Evolutionary conservation across 2,797 vertebrate species (phyloP), one percentile per base, ranked within the genome.

Genomic region (Selene dorsalis): DNA sequence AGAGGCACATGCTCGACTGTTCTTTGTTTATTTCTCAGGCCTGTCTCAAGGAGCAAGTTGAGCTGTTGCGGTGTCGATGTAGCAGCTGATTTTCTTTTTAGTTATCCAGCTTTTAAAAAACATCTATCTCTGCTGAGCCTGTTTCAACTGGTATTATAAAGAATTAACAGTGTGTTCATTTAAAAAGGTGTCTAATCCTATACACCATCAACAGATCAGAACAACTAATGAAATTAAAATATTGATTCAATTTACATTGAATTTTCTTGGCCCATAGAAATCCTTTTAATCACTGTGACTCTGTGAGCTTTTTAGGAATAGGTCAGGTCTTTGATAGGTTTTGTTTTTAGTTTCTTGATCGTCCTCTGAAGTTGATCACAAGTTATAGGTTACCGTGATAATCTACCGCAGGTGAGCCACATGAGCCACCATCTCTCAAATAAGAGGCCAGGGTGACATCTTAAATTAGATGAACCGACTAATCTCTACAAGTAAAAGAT

Each of bases 1-100:
- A 83, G 80, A 90, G 79, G 63, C 87, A 88, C 84, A 80, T 86
- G 82, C 74, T 84, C 1, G 2, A 53, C 63, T 65, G 74, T 84
- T 83, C 66, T 73, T 69, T 88, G 75, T 88, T 84, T 66, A 67
- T 69, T 62, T 14, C 61, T 53, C 53, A 73, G 68, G 63, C 59
- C 10, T 73, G 22, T 74, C 71, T 74, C 52, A 68, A 47, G 67
- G n/a, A 67, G 5, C 11, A 16, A 68, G 24, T 67, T 80, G n/a
- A 41, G 13, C 39, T 41, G 39, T 41, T 12, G 12, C 3, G 3
- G 39, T 41, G 39, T 41, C 11, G 6, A 38, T 50, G 52, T 57
- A 52, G 18, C 41, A 30, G 75, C 69, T 39, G 4, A 69, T 8
- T 5, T n/a, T 32, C 26, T 74, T 69, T 69, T 71, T 8, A 53